phyloP scores from a whole-genome alignment of 2,797 vertebrate species.

The Enteromius unitaeniatus region DNA sequence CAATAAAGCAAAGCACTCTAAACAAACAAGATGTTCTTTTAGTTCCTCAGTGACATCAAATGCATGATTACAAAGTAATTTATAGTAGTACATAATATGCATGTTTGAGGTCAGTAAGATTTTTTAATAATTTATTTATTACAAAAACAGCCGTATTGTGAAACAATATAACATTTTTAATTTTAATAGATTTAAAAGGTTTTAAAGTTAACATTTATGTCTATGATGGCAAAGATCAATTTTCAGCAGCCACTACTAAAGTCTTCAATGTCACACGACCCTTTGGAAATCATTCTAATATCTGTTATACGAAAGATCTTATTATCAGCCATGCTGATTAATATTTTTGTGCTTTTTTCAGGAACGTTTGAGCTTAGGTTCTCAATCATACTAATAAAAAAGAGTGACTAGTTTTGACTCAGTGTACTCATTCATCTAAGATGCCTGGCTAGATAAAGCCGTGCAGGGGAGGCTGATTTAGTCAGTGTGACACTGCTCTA shows the following conservation, averaged over 20 bases:
- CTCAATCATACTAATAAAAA: not conserved
- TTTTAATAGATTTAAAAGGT: not conserved
- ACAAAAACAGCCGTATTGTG: not conserved
- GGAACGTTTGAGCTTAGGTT: not conserved
- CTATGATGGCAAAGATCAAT: not conserved
- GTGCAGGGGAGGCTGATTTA: not conserved
- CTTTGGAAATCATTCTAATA: not conserved
- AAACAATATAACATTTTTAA: not conserved
- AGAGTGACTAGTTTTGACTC: not conserved
- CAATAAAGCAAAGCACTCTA: not conserved
- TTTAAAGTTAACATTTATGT: not conserved
- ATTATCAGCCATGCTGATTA: not conserved
- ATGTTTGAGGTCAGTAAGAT: not conserved
- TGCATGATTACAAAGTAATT: not conserved
- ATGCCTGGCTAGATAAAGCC: not conserved
- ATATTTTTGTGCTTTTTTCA: not conserved
- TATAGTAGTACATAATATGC: not conserved
- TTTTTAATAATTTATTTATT: not conserved
- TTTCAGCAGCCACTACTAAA: not conserved
- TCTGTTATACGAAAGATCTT: not conserved
- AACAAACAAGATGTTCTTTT: not conserved
- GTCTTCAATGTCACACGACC: not conserved
- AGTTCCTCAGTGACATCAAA: not conserved
- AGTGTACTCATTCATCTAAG: not conserved
- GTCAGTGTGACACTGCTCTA: not conserved